Conservation (phyloP, 1,140 invertebrate genomes). For the Lethrus apterus region DNA sequence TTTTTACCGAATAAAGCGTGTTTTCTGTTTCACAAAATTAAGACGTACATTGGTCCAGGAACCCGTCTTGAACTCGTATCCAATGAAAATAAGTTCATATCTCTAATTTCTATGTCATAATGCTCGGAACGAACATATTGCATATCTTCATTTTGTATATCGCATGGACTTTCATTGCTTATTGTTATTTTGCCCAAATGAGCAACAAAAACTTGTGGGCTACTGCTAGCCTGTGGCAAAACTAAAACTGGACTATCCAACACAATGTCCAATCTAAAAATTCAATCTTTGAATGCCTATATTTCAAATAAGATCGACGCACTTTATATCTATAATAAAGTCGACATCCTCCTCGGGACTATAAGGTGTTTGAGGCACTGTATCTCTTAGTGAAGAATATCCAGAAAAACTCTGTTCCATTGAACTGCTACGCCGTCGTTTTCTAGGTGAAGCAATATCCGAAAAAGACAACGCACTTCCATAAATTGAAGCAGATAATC, state of each 20-base stretch:
- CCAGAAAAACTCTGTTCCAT: slow-evolving; percentile 33
- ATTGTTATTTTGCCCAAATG: slow-evolving; percentile 86
- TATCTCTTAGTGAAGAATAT: slow-evolving; percentile 33
- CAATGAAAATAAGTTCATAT: slow-evolving; percentile 83
- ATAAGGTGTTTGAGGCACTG: slow-evolving; percentile 40
- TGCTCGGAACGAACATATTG: slow-evolving; percentile 39
- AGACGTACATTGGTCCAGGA: slow-evolving; percentile 26
- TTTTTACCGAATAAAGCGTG: not conserved
- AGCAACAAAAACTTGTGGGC: slow-evolving; percentile 80
- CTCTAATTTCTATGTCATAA: slow-evolving; percentile 61
- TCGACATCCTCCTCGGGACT: slow-evolving; percentile 39
- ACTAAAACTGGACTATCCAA: slow-evolving; percentile 87
- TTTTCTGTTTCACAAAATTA: no score
- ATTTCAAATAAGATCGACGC: not conserved
- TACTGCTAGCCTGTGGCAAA: slow-evolving; percentile 66
- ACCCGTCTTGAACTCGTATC: slow-evolving; percentile 45
- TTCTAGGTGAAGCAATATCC: slow-evolving; percentile 34
- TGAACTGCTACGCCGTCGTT: slow-evolving; percentile 39
- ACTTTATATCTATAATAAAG: slow-evolving; percentile 33
- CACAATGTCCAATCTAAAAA: slow-evolving; percentile 61
- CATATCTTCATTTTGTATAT: slow-evolving; percentile 18
- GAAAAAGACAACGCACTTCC: slow-evolving; percentile 35
- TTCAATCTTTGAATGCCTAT: no score
- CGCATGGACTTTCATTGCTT: slow-evolving; percentile 21
- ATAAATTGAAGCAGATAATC: slow-evolving; percentile 43